phyloP scores from a whole-genome alignment of 2,797 vertebrate genomes.

The Ctenopoma multispine region DNA sequence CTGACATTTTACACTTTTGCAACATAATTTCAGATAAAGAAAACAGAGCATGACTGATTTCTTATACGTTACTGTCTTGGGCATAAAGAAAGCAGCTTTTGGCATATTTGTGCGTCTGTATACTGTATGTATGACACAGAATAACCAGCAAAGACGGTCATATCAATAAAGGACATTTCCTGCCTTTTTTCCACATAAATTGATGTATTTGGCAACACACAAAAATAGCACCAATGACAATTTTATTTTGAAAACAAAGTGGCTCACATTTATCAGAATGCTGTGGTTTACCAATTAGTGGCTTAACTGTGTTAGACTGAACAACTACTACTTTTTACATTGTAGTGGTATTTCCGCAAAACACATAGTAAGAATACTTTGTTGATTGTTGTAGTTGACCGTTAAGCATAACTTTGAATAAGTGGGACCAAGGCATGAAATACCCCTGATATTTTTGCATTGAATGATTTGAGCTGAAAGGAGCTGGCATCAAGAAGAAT shows the following conservation, averaged over 20 bases:
- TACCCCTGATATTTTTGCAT: slow-evolving; percentile 68
- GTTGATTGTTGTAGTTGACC: not conserved
- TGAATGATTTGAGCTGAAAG: slow-evolving; percentile 77
- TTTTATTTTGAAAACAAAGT: not conserved
- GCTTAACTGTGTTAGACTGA: not conserved
- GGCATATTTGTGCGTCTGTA: slow-evolving; percentile 31
- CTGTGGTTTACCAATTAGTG: slow-evolving; percentile 5
- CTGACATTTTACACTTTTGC: slow-evolving; percentile 14
- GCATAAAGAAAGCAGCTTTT: slow-evolving; percentile 61
- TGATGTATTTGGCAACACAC: not conserved
- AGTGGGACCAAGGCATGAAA: slow-evolving; percentile 72
- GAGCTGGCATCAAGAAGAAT: slow-evolving; percentile 67
- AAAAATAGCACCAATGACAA: not conserved
- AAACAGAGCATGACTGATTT: slow-evolving; percentile 58
- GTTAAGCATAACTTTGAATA: slow-evolving; percentile 17
- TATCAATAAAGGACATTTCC: slow-evolving; percentile 70
- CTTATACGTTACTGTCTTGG: slow-evolving; percentile 49
- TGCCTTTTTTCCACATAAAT: slow-evolving; percentile 63
- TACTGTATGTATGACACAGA: slow-evolving; percentile 28
- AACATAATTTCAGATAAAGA: slow-evolving; percentile 39
- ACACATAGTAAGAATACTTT: slow-evolving; percentile 14
- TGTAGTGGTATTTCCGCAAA: not conserved
- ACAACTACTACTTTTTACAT: not conserved
- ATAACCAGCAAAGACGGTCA: slow-evolving; percentile 66
- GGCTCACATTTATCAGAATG: not conserved